Conservation (phyloP, 2,113 vertebrate genomes). For the Pheucticus melanocephalus region DNA sequence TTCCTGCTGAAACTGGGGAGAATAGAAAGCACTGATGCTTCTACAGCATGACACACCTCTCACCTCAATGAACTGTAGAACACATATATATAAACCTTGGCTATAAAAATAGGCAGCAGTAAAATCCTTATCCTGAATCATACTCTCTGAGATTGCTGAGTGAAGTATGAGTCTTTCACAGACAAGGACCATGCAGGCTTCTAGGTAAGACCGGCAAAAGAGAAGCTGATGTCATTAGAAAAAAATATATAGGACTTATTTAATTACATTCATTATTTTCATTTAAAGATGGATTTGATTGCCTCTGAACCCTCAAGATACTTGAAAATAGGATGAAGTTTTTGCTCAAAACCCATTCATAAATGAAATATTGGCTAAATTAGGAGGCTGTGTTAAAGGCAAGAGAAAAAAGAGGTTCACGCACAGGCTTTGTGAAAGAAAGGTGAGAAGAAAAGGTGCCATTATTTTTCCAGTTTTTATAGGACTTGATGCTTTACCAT, state of each 20-base stretch:
- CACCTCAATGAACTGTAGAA: neutral
- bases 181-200: neutral
- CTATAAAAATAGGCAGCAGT: neutral
- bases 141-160: neutral
- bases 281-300: slow-evolving; percentile 14
- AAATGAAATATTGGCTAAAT: neutral
- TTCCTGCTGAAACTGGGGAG: neutral
- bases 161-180: neutral
- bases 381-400: neutral
- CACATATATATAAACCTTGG: neutral
- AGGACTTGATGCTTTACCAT: neutral
- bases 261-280: neutral
- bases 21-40: neutral
- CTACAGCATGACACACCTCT: neutral
- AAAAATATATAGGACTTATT: neutral
- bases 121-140: slow-evolving; percentile 21
- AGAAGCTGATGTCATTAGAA: neutral
- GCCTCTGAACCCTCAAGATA: neutral
- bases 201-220: neutral
- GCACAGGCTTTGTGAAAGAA: neutral
- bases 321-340: neutral
- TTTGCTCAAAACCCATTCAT: neutral
- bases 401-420: neutral
- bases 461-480: neutral
- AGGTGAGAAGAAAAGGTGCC: neutral